Evolutionary conservation across 2,797 vertebrate species (phyloP), one percentile per base, ranked within the genome.

Genomic region (Notolepis coatsorum): DNA sequence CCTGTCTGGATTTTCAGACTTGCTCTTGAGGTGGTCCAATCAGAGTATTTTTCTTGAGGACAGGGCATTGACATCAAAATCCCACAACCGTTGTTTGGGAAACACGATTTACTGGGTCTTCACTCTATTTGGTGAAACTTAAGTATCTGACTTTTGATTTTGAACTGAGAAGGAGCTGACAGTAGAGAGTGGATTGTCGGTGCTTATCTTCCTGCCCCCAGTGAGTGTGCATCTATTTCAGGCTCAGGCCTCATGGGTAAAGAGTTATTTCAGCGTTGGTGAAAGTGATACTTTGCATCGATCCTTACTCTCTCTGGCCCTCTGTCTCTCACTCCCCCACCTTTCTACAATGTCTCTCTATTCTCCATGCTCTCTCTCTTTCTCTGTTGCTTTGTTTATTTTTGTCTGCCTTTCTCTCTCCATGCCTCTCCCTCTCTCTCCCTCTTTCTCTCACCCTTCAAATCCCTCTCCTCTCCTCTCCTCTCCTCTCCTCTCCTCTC

Each of bases 401-500:
- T 35, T 27, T n/a, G n/a, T n/a, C 10, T 33, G 0, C 4, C 7
- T 55, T 10, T 20, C n/a, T 47, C 1, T 27, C 55, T 20, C 27
- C 35, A 37, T 47, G 21, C 20, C 5, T 24, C 50, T 65, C 2
- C 41, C 7, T 66, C 49, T 49, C 21, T 77, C 38, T 57, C 4
- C 7, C 17, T 13, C 8, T 42, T 9, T 2, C 5, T 1, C 15
- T 2, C n/a, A 21, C 7, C 8, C 17, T 42, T 42, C 17, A 42
- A n/a, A n/a, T n/a, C n/a, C n/a, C n/a, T n/a, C n/a, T n/a, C n/a
- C n/a, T n/a, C n/a, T n/a, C 13, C 2, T 6, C 7, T 35, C 31
- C 2, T 1, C 13, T 35, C 13, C 7, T 12, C 7, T 35, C 13
- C 13, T 12, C 13, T 7, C 31, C 2, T 35, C 5, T 12, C 2